phyloP scores from a whole-genome alignment of 2,113 vertebrate genomes.

The Gorsachius goisagi region DNA sequence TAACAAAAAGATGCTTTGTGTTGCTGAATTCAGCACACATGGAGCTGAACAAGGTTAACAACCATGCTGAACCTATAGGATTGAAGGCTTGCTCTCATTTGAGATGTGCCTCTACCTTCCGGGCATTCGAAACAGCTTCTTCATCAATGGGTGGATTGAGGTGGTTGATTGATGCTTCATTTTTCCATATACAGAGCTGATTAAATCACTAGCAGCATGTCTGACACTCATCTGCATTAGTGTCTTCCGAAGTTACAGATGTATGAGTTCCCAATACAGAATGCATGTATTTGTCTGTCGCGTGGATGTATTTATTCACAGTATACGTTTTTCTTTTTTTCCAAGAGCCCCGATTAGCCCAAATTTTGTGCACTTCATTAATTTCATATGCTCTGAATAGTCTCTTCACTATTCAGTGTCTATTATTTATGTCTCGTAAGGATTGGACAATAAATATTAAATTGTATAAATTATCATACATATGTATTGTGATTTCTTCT shows the following conservation, averaged over 20 bases:
- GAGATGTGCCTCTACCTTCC: background rate
- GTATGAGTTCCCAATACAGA: background rate
- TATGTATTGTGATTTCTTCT: background rate
- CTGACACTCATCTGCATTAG: background rate
- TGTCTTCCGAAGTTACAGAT: background rate
- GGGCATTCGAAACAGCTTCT: background rate
- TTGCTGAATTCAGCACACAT: constrained; percentile 10
- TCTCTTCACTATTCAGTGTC: background rate
- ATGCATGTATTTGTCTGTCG: background rate
- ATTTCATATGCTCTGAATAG: background rate
- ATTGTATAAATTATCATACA: background rate
- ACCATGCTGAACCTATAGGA: background rate
- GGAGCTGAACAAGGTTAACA: background rate
- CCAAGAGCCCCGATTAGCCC: background rate
- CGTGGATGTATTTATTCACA: background rate
- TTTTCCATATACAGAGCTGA: background rate
- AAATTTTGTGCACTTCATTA: background rate
- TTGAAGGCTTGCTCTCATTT: background rate
- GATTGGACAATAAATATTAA: constrained; percentile 5
- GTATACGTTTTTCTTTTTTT: background rate
- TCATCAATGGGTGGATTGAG: background rate
- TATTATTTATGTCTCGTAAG: background rate
- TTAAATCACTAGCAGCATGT: background rate
- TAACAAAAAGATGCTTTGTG: constrained; percentile 36
- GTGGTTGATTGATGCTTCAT: background rate